Evolutionary conservation across 1,140 invertebrate genomes (phyloP).

Genomic region (Neotoxoptera formosana): DNA sequence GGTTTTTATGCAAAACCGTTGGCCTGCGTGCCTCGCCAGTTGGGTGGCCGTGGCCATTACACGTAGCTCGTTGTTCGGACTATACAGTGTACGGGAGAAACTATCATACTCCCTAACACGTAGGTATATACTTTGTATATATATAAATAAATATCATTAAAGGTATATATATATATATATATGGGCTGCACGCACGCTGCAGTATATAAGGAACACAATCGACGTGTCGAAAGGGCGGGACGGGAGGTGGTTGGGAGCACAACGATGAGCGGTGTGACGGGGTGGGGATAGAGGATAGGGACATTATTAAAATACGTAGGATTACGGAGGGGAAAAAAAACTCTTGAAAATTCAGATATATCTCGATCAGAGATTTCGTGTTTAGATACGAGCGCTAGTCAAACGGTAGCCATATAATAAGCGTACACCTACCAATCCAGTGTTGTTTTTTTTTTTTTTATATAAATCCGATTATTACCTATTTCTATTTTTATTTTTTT

Average conservation of each 20-base stretch:
- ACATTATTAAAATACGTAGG: constrained; percentile 14
- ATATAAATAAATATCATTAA: not conserved
- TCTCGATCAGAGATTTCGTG: not conserved
- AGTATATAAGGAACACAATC: not conserved
- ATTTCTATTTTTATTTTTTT: not conserved
- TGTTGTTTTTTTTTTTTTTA: not conserved
- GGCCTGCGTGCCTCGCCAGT: not conserved
- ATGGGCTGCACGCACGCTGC: not conserved
- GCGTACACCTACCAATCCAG: not conserved
- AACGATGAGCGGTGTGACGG: too few species aligned
- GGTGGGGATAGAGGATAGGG: not conserved
- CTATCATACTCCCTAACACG: too few species aligned
- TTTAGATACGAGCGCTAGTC: not conserved
- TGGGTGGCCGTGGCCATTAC: not conserved
- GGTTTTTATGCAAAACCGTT: constrained; percentile 42
- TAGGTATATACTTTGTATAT: too few species aligned
- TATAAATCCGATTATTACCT: not conserved
- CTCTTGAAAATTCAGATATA: not conserved
- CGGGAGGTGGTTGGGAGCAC: not conserved
- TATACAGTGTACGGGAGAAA: too few species aligned
- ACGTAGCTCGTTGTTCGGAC: not conserved
- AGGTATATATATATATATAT: not conserved
- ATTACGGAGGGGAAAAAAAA: not conserved
- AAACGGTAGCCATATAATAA: constrained; percentile 15
- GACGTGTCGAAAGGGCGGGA: not conserved